phyloP scores from a whole-genome alignment of 2,888 invertebrate species.

The Malthinus flaveolus region DNA sequence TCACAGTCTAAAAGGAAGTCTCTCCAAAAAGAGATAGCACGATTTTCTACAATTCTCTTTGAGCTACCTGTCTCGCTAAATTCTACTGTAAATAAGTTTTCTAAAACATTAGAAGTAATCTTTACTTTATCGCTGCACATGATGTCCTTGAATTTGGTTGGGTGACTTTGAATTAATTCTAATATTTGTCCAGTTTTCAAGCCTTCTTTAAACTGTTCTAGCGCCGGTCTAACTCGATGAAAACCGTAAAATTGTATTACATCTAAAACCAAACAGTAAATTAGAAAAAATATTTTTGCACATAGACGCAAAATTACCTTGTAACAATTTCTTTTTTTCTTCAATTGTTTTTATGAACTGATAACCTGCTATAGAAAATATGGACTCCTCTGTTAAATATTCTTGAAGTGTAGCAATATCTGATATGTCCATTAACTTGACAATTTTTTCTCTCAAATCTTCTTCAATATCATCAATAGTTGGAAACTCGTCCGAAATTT shows the following conservation, averaged over 20 bases:
- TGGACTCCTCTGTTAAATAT: neutral
- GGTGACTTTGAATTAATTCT: slow-evolving; percentile 8
- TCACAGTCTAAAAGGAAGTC: slow-evolving; percentile 7
- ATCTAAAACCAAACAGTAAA: slow-evolving; percentile 4
- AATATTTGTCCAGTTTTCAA: slow-evolving; percentile 5
- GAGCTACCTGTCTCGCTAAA: slow-evolving; percentile 5
- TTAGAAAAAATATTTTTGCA: neutral
- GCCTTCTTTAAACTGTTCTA: slow-evolving; percentile 8
- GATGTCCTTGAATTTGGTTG: slow-evolving; percentile 5
- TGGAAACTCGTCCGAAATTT: slow-evolving; percentile 7
- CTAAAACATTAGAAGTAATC: slow-evolving; percentile 4
- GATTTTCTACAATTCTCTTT: slow-evolving; percentile 2
- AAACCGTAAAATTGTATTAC: slow-evolving; percentile 10
- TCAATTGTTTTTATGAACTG: slow-evolving; percentile 10
- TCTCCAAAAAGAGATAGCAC: slow-evolving; percentile 8
- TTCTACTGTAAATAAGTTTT: slow-evolving; percentile 5
- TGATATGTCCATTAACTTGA: neutral
- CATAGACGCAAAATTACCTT: slow-evolving; percentile 1
- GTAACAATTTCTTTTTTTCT: neutral
- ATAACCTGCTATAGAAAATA: slow-evolving; percentile 21
- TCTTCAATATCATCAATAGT: slow-evolving; percentile 16
- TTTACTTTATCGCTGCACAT: neutral
- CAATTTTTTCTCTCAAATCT: neutral
- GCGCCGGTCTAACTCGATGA: slow-evolving; percentile 6
- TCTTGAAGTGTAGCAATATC: neutral